Conservation (phyloP, 1,140 invertebrate species). For the Ips nitidus region DNA sequence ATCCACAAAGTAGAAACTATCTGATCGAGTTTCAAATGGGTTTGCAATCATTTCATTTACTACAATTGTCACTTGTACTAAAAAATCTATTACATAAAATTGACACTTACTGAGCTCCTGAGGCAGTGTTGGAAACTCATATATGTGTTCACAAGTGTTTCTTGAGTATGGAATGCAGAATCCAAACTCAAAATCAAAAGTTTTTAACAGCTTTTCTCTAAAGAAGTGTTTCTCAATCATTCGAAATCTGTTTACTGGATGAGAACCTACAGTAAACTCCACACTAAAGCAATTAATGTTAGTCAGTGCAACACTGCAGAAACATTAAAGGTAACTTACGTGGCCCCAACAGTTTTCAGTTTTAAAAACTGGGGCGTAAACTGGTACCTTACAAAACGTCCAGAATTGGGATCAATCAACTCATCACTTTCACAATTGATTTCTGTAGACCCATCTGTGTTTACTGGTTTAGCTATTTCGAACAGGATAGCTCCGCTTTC, state of each 20-base stretch:
- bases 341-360: conserved; percentile 92
- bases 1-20: conserved; percentile 99
- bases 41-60: conserved; percentile 94
- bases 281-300: conserved; percentile 60
- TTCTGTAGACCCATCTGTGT: conserved; percentile 67
- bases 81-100: conserved; percentile 6
- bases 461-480: conserved; percentile 92
- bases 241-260: conserved; percentile 91
- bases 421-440: conserved; percentile 62
- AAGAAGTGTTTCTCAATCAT: conserved; percentile 99
- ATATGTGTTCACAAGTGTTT: conserved; percentile 99
- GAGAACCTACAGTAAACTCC: conserved; percentile 92
- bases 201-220: conserved; percentile 89
- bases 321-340: conserved; percentile 64
- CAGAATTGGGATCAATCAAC: conserved; percentile 81
- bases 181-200: conserved; percentile 99
- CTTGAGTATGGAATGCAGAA: conserved; percentile 97
- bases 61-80: conserved; percentile 56
- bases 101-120: conserved; percentile 73
- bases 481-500: conserved; percentile 92
- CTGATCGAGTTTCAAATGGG: conserved; percentile 96
- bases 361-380: conserved; percentile 96
- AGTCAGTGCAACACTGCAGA: background rate
- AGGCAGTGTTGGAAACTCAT: conserved; percentile 92
- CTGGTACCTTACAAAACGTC: conserved; percentile 95